These are phyloP conservation scores for Sebastes taczanowskii DNA, from an alignment of 2,797 vertebrate genomes.

Conservation along the genomic window DNA sequence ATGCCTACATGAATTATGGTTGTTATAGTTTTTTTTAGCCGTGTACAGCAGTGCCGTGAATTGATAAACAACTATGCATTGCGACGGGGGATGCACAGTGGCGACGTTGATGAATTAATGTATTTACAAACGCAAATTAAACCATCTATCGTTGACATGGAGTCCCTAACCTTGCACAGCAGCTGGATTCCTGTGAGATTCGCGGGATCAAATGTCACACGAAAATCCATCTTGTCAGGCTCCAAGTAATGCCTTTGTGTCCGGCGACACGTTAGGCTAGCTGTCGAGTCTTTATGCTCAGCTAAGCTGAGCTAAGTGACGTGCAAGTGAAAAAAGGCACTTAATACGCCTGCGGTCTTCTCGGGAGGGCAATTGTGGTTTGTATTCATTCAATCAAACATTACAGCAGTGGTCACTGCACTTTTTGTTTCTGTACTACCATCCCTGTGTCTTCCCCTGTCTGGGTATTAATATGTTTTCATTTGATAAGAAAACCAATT, in stretches of 20 bases:
- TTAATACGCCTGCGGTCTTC: neutral
- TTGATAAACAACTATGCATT: too few relatives aligned
- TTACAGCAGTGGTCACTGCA: neutral
- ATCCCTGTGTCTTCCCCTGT: neutral
- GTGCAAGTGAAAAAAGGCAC: neutral
- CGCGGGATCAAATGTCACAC: too few relatives aligned
- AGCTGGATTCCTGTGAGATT: too few relatives aligned
- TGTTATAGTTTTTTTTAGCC: rapidly evolving
- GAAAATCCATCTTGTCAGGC: too few relatives aligned
- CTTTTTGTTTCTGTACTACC: neutral
- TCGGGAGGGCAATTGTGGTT: neutral
- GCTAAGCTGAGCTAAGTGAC: neutral
- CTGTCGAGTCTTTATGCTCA: neutral
- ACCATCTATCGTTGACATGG: too few relatives aligned
- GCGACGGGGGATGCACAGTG: too few relatives aligned
- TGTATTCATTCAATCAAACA: neutral
- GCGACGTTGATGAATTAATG: too few relatives aligned
- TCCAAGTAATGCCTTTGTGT: too few relatives aligned
- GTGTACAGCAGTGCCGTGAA: too few relatives aligned
- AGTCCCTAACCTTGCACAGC: too few relatives aligned
- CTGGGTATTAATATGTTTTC: neutral
- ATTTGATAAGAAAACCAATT: conserved; percentile 9
- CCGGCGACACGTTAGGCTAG: neutral
- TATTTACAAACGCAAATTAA: rapidly evolving
- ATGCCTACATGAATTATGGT: too few relatives aligned